phyloP scores from a whole-genome alignment of 2,797 vertebrate species.

The Pseudomugil tenellus region DNA sequence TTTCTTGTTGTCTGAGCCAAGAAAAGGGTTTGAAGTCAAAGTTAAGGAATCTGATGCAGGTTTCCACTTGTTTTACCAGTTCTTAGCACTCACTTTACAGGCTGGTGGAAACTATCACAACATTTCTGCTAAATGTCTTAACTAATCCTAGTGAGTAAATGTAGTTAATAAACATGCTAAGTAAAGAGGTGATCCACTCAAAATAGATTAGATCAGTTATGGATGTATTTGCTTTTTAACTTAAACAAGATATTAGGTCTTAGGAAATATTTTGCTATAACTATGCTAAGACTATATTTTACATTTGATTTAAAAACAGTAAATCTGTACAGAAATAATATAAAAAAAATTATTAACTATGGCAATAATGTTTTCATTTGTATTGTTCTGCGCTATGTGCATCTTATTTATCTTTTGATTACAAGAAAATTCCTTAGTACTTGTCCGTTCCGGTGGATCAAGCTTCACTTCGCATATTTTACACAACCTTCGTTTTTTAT shows the following conservation, averaged over 20 bases:
- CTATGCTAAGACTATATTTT: neutral
- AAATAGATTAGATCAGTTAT: neutral
- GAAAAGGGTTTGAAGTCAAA: neutral
- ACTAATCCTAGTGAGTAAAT: neutral
- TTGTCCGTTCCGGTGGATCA: constrained; percentile 3
- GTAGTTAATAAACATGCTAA: neutral
- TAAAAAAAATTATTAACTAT: neutral
- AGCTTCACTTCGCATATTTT: neutral
- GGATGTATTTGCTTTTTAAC: neutral
- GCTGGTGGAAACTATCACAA: neutral
- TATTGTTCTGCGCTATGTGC: constrained; percentile 3
- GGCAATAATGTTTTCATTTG: constrained; percentile 1
- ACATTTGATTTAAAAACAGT: neutral
- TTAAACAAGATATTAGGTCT: neutral
- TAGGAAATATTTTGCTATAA: neutral
- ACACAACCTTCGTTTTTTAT: neutral
- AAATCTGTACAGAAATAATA: neutral
- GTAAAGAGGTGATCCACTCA: neutral
- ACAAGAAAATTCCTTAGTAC: no score
- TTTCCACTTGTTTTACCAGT: neutral
- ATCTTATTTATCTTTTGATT: no score
- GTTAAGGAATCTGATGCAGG: constrained; percentile 7
- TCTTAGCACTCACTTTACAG: constrained; percentile 1
- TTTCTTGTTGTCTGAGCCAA: neutral
- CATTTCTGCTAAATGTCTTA: neutral